These are phyloP conservation scores for Portunus trituberculatus DNA, from an alignment of 1,140 invertebrate species.

Conservation along the genomic window DNA sequence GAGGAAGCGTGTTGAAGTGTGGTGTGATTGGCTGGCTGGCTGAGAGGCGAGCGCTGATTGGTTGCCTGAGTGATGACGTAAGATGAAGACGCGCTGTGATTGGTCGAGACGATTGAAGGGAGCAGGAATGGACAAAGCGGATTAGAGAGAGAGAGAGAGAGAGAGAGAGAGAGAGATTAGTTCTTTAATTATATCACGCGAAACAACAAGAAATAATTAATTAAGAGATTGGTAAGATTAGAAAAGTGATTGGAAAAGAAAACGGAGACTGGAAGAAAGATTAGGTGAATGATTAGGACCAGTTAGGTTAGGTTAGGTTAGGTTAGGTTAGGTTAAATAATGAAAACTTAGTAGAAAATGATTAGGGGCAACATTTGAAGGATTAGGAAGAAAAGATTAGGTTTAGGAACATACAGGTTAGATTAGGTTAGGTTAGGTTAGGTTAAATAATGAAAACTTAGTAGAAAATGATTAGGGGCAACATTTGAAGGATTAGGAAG, in stretches of 20 bases:
- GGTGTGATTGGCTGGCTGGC: no score
- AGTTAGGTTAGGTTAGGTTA: no score
- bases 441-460: no score
- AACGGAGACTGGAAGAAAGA: neutral
- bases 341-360: no score
- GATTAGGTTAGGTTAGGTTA: no score
- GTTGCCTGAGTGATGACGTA: neutral
- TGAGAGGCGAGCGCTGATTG: no score
- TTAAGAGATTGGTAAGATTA: neutral
- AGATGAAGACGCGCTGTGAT: neutral
- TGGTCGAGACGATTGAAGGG: neutral
- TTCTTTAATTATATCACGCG: neutral
- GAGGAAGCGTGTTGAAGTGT: no score
- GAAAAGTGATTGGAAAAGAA: neutral
- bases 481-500: no score
- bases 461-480: no score
- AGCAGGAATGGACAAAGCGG: neutral
- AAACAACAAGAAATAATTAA: neutral
- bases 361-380: no score
- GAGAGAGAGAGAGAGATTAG: slow-evolving; percentile 4
- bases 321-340: no score
- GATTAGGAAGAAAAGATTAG: neutral
- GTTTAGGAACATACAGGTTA: no score
- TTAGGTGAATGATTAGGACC: neutral
- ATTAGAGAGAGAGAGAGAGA: slow-evolving; percentile 35